Evolutionary conservation across 1,140 invertebrate species (phyloP), one percentile per base, ranked within the genome.

Genomic region (Hylaeus volcanicus): DNA sequence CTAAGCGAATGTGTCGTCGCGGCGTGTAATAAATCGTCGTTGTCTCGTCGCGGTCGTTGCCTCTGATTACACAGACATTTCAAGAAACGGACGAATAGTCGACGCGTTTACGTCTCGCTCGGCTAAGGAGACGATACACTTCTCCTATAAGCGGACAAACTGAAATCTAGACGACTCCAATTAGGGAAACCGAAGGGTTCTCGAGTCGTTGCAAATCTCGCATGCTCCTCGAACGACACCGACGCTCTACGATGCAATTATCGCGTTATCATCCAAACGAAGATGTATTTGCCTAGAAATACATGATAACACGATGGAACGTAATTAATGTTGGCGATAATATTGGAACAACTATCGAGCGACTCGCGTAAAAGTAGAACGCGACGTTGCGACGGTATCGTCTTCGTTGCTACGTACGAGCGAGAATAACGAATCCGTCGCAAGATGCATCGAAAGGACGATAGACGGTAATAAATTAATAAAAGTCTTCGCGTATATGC

Each of bases 271-370:
- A 2, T 53, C 14, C 9, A 43, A 45, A 58, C 64, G 14, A 12
- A n/a, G 5, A 48, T 8, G 8, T 11, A 15, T 26, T 58, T 58
- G 15, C 11, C 15, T 43, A 15, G 3, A 26, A 43, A 41, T n/a
- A 15, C 3, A 3, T 15, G 55, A 77, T 68, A 45, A 61, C 43
- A 15, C 26, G 15, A 39, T 9, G 41, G 1, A 14, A 55, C 8
- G 43, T 70, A 77, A 77, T 77, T 60, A 70, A 77, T 39, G 74
- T 5, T 14, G 11, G 6, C 43, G 66, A 74, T 78, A 82, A 77
- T 39, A 64, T 26, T 60, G 41, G 51, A 51, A 58, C 71, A 9
- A 9, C 5, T 60, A 4, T 64, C 48, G 55, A 51, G 65, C 71
- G 15, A 8, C 9, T 71, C 14, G 45, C 15, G 72, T 39, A 63